Conservation (phyloP, 2,113 vertebrate genomes). For the Sakesphorus luctuosus region DNA sequence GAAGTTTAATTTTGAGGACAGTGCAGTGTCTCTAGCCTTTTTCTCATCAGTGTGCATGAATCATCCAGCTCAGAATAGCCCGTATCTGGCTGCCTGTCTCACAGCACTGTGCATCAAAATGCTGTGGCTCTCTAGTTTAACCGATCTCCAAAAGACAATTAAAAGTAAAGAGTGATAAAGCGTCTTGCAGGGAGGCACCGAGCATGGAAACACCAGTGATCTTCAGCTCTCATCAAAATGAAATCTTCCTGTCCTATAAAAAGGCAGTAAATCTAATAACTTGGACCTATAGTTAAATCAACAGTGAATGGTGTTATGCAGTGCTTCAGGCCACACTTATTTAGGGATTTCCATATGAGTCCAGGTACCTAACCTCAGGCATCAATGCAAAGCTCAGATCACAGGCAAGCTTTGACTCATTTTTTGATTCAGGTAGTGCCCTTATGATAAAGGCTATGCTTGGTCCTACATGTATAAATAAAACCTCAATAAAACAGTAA, state of each 20-base stretch:
- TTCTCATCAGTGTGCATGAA: not conserved
- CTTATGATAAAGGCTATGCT: not conserved
- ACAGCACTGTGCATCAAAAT: not conserved
- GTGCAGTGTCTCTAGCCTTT: not conserved
- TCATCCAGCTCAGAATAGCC: not conserved
- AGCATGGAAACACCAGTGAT: not conserved
- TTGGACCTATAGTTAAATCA: not conserved
- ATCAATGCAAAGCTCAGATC: not conserved
- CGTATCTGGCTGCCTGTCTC: not conserved
- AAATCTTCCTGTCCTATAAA: not conserved
- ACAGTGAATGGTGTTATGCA: not conserved
- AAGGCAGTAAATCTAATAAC: not conserved
- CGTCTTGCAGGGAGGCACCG: not conserved
- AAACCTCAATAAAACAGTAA: not conserved
- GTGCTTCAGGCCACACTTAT: not conserved
- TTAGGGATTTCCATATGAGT: not conserved
- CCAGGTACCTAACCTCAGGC: not conserved
- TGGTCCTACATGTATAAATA: not conserved
- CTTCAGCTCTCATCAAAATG: not conserved
- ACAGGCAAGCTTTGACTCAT: not conserved
- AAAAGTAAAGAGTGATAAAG: not conserved
- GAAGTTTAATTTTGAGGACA: not conserved
- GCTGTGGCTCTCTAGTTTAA: accelerated
- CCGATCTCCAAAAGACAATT: not conserved
- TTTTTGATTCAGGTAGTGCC: not conserved